Percentiles rank a stretch among this genome's conserved stretches.
Evolutionary conservation across 2,888 invertebrate genomes (phyloP).

Genomic region (Malachius bipustulatus): DNA sequence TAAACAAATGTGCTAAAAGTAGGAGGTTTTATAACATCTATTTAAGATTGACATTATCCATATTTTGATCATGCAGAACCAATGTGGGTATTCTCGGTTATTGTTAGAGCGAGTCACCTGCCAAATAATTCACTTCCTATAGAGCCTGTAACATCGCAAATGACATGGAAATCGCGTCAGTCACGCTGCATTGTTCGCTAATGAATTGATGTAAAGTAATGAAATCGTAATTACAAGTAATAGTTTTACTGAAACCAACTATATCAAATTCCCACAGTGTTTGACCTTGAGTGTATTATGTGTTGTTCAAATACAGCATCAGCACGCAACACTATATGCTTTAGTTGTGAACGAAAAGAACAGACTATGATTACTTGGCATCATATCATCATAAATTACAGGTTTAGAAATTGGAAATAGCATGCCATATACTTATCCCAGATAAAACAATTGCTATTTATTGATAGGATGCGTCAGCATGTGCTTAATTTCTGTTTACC

Average conservation of each 20-base stretch:
- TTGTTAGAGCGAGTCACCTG: no score
- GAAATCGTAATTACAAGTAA: background rate
- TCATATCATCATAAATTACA: background rate
- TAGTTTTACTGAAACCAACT: constrained; percentile 1
- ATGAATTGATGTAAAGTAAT: constrained; percentile 1
- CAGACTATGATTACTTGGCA: background rate
- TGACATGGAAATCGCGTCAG: no score
- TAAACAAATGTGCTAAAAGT: no score
- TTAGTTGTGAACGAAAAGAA: background rate
- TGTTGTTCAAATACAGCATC: background rate
- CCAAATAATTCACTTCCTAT: no score
- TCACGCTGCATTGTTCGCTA: no score
- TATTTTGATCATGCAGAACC: no score
- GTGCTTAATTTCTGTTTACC: no score
- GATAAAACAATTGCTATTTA: constrained; percentile 1
- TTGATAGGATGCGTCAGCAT: constrained; percentile 1
- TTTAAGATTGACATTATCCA: no score
- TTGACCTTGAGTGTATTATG: background rate
- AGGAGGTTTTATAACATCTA: no score
- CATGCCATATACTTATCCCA: constrained; percentile 3
- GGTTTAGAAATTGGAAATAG: background rate
- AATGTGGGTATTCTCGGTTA: no score
- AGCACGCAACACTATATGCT: background rate
- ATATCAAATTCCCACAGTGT: background rate
- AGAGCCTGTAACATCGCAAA: no score